Base-by-base conservation (phyloP, 2,113 vertebrate genomes). In the Dryoscopus gambensis region DNA sequence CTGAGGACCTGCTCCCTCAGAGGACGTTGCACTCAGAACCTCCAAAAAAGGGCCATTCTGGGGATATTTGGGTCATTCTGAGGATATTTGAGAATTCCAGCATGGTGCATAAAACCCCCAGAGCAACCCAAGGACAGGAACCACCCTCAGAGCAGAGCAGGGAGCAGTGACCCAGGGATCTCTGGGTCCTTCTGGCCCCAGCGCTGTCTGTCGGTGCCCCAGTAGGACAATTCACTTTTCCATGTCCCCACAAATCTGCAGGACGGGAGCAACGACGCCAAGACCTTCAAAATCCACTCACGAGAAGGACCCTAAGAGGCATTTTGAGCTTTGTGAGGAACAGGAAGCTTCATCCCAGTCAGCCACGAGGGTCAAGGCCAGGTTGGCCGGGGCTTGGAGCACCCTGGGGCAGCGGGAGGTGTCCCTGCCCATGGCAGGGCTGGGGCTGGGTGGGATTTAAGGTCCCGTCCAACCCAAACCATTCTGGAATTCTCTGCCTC, bases 391-490 rank as follows among this genome's bases (percentile, higher is more conserved):
- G 13, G 22, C 33, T 46, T n/a, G 78, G 62, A 40, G 14, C 13
- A 6, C 0, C 11, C 52, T 33, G 33, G n/a, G 28, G 3, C 0
- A 13, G 31, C 4, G 30, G 55, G 0, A 83, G 10, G 10, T 15
- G 63, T 64, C 50, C 50, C 21, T 56, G 57, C 11, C 16, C 31
- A 3, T 1, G 57, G 25, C 35, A 31, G 49, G 23, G 2, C 31
- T 17, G 56, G 11, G 1, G 4, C 25, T 47, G 40, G 68, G 4
- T 33, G 52, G 52, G 18, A 24, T 79, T 60, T 53, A 27, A 40
- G 10, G 21, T 16, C 30, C 15, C 31, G 17, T 15, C 39, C 52
- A 33, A 24, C 22, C 30, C 68, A 17, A 47, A 40, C 4, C 59
- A 20, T 5, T 10, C 40, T 21, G 40, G 40, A 15, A 55, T 28